phyloP scores from a whole-genome alignment of 2,113 vertebrate species.

The Orthochromis indermauri region DNA sequence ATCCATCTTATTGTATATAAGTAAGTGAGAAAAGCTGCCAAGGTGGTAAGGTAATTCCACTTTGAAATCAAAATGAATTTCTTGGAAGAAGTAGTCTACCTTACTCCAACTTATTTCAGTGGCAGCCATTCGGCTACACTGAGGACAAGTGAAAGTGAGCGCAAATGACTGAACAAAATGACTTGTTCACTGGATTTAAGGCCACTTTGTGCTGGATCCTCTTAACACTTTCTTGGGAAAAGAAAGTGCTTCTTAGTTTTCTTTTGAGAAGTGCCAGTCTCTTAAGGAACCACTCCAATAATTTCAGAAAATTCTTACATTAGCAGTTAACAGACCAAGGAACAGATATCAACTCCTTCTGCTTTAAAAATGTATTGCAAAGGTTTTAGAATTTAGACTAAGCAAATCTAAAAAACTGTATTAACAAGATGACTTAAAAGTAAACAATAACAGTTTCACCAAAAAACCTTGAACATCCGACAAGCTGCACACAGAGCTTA shows the following conservation, averaged over 20 bases:
- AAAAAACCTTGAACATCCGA: neutral
- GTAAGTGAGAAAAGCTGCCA: constrained; percentile 8
- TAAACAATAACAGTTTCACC: neutral
- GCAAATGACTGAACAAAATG: neutral
- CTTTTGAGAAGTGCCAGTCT: neutral
- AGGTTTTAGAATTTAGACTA: neutral
- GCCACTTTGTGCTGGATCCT: neutral
- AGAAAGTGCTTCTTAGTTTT: neutral
- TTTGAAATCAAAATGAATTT: neutral
- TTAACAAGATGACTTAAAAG: neutral
- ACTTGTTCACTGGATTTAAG: neutral
- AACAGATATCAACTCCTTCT: neutral
- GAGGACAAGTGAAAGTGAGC: neutral
- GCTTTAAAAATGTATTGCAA: neutral
- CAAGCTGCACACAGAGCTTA: neutral
- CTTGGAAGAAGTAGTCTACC: neutral
- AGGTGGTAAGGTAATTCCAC: neutral
- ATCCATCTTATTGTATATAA: constrained; percentile 16
- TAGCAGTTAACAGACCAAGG: neutral
- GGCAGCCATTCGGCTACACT: neutral
- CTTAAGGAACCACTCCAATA: neutral
- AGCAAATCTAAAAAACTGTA: neutral
- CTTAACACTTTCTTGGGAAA: neutral
- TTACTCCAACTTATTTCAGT: neutral
- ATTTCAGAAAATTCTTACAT: neutral